These are phyloP conservation scores for Anas platyrhynchos DNA, from an alignment of 2,113 vertebrate species.

Conservation along the genomic window DNA sequence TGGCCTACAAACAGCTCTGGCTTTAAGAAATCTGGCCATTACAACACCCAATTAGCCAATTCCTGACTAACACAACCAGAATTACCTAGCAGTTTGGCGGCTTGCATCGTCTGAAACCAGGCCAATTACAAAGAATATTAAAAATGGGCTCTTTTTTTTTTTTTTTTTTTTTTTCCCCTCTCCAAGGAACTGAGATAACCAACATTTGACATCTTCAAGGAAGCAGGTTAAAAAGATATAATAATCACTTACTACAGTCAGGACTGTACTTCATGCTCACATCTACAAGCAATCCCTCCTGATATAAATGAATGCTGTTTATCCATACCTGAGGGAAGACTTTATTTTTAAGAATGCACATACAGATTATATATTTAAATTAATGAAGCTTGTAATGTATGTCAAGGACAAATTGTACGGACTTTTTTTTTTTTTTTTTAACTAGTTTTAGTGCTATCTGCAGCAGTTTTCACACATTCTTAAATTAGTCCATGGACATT, in stretches of 20 bases:
- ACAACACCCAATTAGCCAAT: neutral
- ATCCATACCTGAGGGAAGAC: neutral
- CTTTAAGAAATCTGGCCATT: neutral
- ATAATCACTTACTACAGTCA: neutral
- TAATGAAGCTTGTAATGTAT: neutral
- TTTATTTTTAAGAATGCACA: constrained; percentile 35
- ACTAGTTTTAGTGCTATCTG: constrained; percentile 7
- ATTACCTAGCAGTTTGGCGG: neutral
- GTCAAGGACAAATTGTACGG: neutral
- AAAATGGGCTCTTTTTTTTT: neutral
- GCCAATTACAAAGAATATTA: neutral
- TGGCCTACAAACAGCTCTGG: neutral
- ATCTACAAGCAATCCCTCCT: neutral
- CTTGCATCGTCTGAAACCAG: neutral
- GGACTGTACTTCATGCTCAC: neutral
- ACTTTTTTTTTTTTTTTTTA: neutral
- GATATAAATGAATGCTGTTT: neutral
- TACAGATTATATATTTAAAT: constrained; percentile 34
- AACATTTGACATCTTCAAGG: neutral
- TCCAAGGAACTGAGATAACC: neutral
- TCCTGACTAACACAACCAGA: neutral
- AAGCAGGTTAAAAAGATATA: neutral
- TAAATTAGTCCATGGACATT: neutral
- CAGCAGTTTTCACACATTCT: constrained; percentile 21
- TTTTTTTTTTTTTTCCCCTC: neutral